Evolutionary conservation across 2,888 invertebrate species (phyloP).

Genomic region (Diloba caeruleocephala): DNA sequence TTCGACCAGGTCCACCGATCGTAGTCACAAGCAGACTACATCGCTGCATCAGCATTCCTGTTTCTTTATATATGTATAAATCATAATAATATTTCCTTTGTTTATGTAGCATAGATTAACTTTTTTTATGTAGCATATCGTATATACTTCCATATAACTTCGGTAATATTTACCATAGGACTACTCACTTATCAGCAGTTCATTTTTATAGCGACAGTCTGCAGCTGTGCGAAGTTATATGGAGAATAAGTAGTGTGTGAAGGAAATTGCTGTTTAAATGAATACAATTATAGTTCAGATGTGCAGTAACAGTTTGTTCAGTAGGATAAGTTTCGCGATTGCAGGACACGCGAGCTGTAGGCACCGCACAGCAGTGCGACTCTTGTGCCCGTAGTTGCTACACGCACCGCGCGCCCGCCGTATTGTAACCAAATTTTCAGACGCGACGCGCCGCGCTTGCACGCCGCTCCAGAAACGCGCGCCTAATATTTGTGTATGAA

Average conservation of each 20-base stretch:
- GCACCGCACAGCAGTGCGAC: constrained; percentile 48
- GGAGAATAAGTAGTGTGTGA: neutral
- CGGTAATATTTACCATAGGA: no score
- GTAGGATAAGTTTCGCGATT: constrained; percentile 8
- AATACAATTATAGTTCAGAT: neutral
- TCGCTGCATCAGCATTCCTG: no score
- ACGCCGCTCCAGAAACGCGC: constrained; percentile 23
- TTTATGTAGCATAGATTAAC: no score
- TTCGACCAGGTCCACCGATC: no score
- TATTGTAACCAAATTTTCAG: constrained; percentile 32
- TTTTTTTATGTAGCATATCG: no score
- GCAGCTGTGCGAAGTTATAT: neutral
- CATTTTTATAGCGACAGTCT: no score
- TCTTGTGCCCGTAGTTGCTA: constrained; percentile 39
- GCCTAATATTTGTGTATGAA: constrained; percentile 40
- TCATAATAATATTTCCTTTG: no score
- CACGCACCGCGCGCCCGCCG: constrained; percentile 41
- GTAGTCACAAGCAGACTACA: no score
- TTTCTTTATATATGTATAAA: no score
- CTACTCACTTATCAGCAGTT: no score
- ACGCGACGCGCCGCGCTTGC: constrained; percentile 37
- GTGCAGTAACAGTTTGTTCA: constrained; percentile 25
- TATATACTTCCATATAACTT: no score
- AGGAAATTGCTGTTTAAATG: no score
- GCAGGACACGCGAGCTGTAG: constrained; percentile 10